Percentiles rank a stretch among this genome's conserved stretches.
These are phyloP conservation scores for Helostoma temminkii DNA, from an alignment of 2,797 vertebrate species.

Conservation along the genomic window DNA sequence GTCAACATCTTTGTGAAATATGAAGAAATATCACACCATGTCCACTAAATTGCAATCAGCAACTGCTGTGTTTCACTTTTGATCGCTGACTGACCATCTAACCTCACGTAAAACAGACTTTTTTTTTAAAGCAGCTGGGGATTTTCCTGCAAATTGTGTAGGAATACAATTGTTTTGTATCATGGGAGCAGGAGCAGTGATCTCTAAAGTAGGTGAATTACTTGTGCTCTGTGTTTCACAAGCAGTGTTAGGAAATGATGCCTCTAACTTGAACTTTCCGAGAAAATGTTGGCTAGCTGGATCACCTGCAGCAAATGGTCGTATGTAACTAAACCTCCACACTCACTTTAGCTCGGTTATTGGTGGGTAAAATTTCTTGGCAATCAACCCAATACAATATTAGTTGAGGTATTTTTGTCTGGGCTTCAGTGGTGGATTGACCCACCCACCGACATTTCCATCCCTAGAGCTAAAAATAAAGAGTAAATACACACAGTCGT, in stretches of 20 bases:
- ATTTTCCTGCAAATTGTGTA: conserved; percentile 17
- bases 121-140: not conserved
- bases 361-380: not conserved
- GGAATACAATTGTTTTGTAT: conserved; percentile 1
- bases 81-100: too few species aligned
- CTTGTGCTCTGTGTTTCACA: not conserved
- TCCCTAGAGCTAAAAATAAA: not conserved
- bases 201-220: not conserved
- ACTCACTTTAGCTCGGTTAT: not conserved
- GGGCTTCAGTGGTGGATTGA: not conserved
- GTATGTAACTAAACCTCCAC: not conserved
- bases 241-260: not conserved
- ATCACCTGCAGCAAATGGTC: not conserved
- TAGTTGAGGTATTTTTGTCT: not conserved
- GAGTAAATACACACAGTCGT: not conserved
- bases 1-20: too few species aligned
- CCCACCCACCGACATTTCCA: not conserved
- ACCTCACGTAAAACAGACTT: too few species aligned
- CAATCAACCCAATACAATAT: not conserved
- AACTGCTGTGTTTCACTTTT: not conserved
- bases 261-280: not conserved
- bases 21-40: too few species aligned
- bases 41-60: too few species aligned
- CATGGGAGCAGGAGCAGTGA: not conserved
- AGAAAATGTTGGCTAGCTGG: not conserved